A percentile compares a stretch with the other conserved stretches of the same genome.
Evolutionary conservation across 2,113 vertebrate genomes (phyloP).

Genomic region (Maylandia zebra): DNA sequence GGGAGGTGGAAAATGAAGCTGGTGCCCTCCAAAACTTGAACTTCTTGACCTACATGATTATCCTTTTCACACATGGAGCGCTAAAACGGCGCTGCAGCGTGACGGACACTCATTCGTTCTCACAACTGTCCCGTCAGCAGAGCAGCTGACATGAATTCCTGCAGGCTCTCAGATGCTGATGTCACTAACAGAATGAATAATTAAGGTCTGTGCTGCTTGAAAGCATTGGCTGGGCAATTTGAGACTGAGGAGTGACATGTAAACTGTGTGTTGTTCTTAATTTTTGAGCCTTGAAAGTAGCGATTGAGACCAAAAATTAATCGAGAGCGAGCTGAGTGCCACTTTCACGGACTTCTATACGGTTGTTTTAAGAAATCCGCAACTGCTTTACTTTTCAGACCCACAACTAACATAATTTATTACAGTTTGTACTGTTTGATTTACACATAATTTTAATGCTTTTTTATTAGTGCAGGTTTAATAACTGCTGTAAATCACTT

Average conservation of each 20-base stretch:
- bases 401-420: background rate
- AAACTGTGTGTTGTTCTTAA: background rate
- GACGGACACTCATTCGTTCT: background rate
- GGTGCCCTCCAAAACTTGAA: background rate
- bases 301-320: rapidly evolving
- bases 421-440: background rate
- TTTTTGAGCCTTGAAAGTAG: background rate
- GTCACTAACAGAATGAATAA: constrained; percentile 2
- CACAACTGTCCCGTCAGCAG: background rate
- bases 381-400: background rate
- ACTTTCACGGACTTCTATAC: background rate
- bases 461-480: background rate
- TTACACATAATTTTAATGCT: background rate
- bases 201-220: constrained; percentile 6
- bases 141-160: background rate
- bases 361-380: background rate
- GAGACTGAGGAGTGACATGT: background rate
- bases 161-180: background rate
- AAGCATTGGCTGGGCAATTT: background rate
- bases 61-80: background rate
- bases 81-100: background rate
- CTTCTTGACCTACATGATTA: background rate
- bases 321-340: background rate
- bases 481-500: background rate
- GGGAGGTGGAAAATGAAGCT: background rate